A percentile compares a stretch with the other conserved stretches of the same genome.
Evolutionary conservation across 2,113 vertebrate species (phyloP).

Genomic region (Craseonycteris thonglongyai): DNA sequence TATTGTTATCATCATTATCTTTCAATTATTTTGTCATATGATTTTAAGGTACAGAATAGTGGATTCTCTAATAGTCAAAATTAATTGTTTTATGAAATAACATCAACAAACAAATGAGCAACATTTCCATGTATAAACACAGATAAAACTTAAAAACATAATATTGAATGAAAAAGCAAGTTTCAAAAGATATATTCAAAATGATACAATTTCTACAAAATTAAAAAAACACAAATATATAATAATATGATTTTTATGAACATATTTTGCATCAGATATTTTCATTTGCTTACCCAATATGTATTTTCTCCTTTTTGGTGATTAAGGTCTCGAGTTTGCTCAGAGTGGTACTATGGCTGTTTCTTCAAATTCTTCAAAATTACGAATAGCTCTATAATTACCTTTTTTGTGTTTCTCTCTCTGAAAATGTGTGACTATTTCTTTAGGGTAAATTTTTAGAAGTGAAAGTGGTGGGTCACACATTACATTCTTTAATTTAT

Average conservation of each 20-base stretch:
- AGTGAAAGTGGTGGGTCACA: background rate
- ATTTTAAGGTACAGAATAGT: background rate
- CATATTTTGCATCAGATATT: background rate
- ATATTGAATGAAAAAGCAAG: background rate
- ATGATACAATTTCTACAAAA: background rate
- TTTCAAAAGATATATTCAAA: background rate
- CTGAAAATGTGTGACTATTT: background rate
- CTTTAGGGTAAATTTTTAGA: constrained; percentile 1
- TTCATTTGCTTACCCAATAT: background rate
- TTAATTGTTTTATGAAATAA: background rate
- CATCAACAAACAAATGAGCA: background rate
- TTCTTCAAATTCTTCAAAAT: background rate
- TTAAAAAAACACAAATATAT: background rate
- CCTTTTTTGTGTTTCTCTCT: background rate
- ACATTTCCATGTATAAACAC: background rate
- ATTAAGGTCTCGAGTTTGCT: background rate
- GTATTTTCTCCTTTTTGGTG: background rate
- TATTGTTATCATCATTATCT: background rate
- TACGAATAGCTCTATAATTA: background rate
- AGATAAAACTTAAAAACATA: background rate
- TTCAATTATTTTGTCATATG: background rate
- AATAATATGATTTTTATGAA: background rate
- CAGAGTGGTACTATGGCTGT: background rate
- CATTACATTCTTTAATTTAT: background rate
- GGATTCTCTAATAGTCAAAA: background rate